phyloP scores from a whole-genome alignment of 2,113 vertebrate species.

The Machaerirhynchus nigripectus region DNA sequence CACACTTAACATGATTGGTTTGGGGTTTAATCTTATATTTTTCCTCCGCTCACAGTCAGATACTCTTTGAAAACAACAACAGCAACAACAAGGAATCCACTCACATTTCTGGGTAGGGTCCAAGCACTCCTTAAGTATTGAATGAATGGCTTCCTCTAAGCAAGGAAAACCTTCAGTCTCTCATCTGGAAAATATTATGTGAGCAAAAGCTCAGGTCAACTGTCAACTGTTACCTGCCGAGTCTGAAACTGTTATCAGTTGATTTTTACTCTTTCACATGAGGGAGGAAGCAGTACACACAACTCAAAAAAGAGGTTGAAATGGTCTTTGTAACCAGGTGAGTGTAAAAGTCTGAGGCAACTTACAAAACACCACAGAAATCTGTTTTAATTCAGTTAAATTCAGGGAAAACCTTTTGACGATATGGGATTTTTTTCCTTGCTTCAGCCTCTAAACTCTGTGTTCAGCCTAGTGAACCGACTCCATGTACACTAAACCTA shows the following conservation, averaged over 20 bases:
- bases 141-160: slow-evolving; percentile 21
- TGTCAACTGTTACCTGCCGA: neutral
- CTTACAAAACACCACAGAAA: neutral
- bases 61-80: slow-evolving; percentile 1
- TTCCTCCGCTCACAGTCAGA: neutral
- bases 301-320: neutral
- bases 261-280: neutral
- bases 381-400: neutral
- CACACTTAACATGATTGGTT: neutral
- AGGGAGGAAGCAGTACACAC: neutral
- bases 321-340: neutral
- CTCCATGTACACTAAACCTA: neutral
- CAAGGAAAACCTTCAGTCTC: neutral
- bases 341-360: neutral
- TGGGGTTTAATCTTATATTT: neutral
- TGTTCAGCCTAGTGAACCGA: neutral
- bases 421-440: neutral
- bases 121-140: neutral
- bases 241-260: neutral
- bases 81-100: neutral
- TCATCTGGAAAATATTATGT: slow-evolving; percentile 2
- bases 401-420: neutral
- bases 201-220: neutral
- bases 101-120: neutral
- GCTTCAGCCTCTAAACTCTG: neutral